These are phyloP conservation scores for Himantopus leucocephalus DNA, from an alignment of 2,113 vertebrate genomes.

Conservation along the genomic window DNA sequence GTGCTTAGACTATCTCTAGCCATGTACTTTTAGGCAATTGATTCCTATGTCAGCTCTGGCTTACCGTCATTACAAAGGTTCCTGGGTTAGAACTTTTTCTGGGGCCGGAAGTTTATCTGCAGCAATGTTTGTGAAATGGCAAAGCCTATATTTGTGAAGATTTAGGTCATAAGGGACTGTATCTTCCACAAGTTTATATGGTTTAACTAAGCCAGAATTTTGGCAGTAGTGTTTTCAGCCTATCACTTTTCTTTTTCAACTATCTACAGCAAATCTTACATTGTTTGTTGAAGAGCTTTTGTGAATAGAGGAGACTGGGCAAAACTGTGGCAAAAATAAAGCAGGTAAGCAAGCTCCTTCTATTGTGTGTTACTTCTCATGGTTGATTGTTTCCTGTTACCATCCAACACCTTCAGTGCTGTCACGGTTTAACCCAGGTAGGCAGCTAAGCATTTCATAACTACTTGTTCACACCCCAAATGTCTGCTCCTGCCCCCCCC, in stretches of 20 bases:
- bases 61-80: background rate
- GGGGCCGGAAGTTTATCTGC: background rate
- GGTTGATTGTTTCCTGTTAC: background rate
- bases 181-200: background rate
- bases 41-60: background rate
- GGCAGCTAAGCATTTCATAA: background rate
- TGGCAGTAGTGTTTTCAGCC: background rate
- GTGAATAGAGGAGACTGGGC: background rate
- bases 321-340: background rate
- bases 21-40: background rate
- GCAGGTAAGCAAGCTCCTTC: background rate
- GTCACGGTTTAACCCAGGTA: background rate
- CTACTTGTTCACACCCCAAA: accelerated
- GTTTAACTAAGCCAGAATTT: background rate
- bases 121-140: background rate
- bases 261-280: background rate
- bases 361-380: background rate
- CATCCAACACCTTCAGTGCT: background rate
- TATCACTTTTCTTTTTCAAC: background rate
- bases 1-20: background rate
- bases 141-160: background rate
- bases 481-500: accelerated
- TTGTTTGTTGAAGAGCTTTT: background rate
- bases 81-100: background rate
- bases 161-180: background rate